phyloP scores from a whole-genome alignment of 2,888 invertebrate genomes.

The Eupithecia exiguata region DNA sequence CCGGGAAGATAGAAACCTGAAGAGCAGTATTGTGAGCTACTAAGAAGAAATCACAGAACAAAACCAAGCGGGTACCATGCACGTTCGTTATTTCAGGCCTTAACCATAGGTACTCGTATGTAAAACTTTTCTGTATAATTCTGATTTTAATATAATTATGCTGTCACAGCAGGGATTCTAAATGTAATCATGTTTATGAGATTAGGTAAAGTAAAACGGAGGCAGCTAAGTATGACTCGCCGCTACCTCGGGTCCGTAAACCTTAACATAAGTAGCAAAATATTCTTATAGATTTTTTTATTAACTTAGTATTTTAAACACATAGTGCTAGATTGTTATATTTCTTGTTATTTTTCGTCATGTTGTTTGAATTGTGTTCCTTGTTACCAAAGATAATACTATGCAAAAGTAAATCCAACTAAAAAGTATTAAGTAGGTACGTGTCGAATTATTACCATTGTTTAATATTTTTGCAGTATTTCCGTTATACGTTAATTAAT shows the following conservation, averaged over 20 bases:
- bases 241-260: conserved; percentile 23
- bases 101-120: neutral
- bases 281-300: conserved; percentile 20
- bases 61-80: conserved; percentile 11
- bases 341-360: conserved; percentile 78
- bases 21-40: conserved; percentile 18
- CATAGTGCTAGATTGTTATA: conserved; percentile 70
- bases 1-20: conserved; percentile 43
- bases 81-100: conserved; percentile 7
- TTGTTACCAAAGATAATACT: conserved; percentile 81
- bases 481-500: conserved; percentile 53
- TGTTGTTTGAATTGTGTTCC: conserved; percentile 73
- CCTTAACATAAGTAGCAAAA: conserved; percentile 35
- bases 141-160: neutral
- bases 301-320: conserved; percentile 54
- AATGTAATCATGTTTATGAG: neutral
- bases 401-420: conserved; percentile 54
- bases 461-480: conserved; percentile 60
- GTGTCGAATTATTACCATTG: conserved; percentile 24
- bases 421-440: conserved; percentile 38
- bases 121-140: conserved; percentile 12
- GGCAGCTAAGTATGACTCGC: conserved; percentile 39
- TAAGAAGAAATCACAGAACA: conserved; percentile 18
- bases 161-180: neutral
- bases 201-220: conserved; percentile 13